phyloP scores from a whole-genome alignment of 2,888 invertebrate genomes.

The Melinopterus prodromus region DNA sequence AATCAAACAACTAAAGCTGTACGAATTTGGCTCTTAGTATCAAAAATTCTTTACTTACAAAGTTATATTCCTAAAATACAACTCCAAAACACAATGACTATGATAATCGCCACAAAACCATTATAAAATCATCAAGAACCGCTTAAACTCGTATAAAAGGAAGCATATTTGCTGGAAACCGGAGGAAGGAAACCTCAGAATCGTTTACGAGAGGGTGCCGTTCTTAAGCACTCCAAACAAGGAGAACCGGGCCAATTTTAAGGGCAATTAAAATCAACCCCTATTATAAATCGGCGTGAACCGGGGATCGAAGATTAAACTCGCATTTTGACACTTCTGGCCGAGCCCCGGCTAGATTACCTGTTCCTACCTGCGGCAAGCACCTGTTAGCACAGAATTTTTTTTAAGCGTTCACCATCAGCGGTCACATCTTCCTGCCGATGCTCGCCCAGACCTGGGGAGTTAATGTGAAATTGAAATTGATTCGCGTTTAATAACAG shows the following conservation, averaged over 20 bases:
- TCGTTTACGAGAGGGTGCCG: background rate
- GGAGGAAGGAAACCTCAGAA: background rate
- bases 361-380: conserved; percentile 33
- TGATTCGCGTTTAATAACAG: conserved; percentile 26
- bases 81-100: no score
- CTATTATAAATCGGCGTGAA: conserved; percentile 27
- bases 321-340: conserved; percentile 41
- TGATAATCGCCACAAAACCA: background rate
- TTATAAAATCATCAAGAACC: background rate
- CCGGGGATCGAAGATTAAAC: conserved; percentile 36
- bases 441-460: conserved; percentile 5
- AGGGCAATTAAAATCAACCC: conserved; percentile 16
- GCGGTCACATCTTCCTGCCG: background rate
- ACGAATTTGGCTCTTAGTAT: no score
- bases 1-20: no score
- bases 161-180: background rate
- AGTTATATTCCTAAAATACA: no score
- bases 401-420: background rate
- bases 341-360: conserved; percentile 27
- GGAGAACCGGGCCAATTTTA: background rate
- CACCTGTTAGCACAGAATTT: conserved; percentile 33
- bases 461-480: conserved; percentile 25
- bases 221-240: conserved; percentile 9
- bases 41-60: no score
- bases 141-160: background rate